These are phyloP conservation scores for Pharmacophagus antenor DNA, from an alignment of 2,888 invertebrate genomes.

Conservation along the genomic window DNA sequence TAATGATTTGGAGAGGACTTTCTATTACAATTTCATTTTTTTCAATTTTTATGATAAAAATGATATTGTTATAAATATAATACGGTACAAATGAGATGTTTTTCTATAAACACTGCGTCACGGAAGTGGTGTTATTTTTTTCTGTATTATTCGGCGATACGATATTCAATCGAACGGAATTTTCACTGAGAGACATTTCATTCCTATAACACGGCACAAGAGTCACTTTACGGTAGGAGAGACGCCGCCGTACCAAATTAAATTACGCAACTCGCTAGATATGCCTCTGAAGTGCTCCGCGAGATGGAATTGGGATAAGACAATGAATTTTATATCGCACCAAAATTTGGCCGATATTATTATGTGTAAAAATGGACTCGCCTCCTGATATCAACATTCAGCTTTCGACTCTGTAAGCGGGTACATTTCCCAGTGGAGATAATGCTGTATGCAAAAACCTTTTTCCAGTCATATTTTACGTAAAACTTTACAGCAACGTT, in stretches of 20 bases:
- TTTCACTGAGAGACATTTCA: constrained; percentile 10
- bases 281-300: constrained; percentile 31
- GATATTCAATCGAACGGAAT: constrained; percentile 14
- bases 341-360: constrained; percentile 1
- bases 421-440: constrained; percentile 3
- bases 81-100: not conserved
- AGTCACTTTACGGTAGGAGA: constrained; percentile 7
- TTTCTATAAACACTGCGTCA: not conserved
- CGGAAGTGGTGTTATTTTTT: not conserved
- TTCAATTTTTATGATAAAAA: too few relatives aligned
- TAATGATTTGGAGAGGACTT: too few relatives aligned
- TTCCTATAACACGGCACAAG: constrained; percentile 13
- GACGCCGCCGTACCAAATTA: constrained; percentile 17
- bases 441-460: not conserved
- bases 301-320: constrained; percentile 18
- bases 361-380: constrained; percentile 1
- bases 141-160: constrained; percentile 4
- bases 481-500: not conserved
- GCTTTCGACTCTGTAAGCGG: not conserved
- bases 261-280: constrained; percentile 19
- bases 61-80: too few relatives aligned
- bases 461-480: not conserved
- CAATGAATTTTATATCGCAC: constrained; percentile 13
- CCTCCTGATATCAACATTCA: not conserved
- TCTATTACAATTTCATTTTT: too few relatives aligned